Evolutionary conservation across 2,797 vertebrate species (phyloP), one percentile per base, ranked within the genome.

Genomic region (Periophthalmus magnuspinnatus): DNA sequence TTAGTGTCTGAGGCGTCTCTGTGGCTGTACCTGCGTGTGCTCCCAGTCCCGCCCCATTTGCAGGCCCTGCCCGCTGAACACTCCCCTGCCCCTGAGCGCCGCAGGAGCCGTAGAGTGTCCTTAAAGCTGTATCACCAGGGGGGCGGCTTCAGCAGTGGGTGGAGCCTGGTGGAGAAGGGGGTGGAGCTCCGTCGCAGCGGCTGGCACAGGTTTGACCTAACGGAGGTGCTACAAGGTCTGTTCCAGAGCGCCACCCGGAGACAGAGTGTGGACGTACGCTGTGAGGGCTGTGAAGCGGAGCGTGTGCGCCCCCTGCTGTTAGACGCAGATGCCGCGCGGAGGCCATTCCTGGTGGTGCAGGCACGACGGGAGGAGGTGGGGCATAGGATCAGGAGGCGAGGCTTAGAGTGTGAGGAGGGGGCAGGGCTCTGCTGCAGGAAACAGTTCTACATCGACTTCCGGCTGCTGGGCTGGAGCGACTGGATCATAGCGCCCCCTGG

Each of bases 381-480:
- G 66, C 97, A 98, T 89, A 94, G 95, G 28, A 98, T 98, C 83
- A 94, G 96, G 17, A 99, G 98, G 88, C 89, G 97, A 48, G 97
- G 97, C 59, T 94, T 99, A 82, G 97, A 99, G 88, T 99, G 97
- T 0, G 97, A 99, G 60, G 97, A 96, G 69, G 94, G 93, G 90
- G 95, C 90, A 85, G 92, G 94, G 85, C 83, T 94, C 55, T 99
- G 97, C 91, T 99, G 97, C 90, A 93, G 97, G 65, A 96, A 96
- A 88, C 97, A 98, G 92, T 98, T 98, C 93, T 98, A 96, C 93
- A 97, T 99, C 69, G 97, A 98, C 92, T 99, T 99, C 90, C 94
- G 96, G 77, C 95, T 97, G 85, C 98, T 99, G 38, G 96, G 97
- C 83, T 99, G 97, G 97, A 98, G 95, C 74, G 96, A 99, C 91